A percentile compares a stretch with the other conserved stretches of the same genome.
These are phyloP conservation scores for Tetramorium simillimum DNA, from an alignment of 1,140 invertebrate genomes.

Conservation along the genomic window DNA sequence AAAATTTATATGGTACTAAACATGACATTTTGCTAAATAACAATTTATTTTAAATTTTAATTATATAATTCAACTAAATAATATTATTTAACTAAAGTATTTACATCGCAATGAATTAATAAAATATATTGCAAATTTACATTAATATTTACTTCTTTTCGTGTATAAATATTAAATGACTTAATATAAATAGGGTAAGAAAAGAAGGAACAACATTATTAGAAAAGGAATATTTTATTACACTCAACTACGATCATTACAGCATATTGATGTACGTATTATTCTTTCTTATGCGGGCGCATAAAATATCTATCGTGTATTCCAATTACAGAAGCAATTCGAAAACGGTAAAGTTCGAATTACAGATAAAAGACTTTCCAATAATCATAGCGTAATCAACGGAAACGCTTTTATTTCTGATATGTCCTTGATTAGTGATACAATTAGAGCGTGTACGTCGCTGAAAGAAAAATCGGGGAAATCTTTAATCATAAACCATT, in stretches of 20 bases:
- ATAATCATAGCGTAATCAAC: neutral
- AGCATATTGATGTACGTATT: conserved; percentile 72
- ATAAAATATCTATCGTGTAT: neutral
- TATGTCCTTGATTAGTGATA: conserved; percentile 78
- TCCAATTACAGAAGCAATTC: conserved; percentile 15
- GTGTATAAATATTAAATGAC: neutral
- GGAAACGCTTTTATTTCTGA: conserved; percentile 70
- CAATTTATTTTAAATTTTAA: neutral
- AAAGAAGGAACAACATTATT: neutral
- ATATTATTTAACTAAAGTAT: neutral
- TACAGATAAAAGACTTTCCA: conserved; percentile 5
- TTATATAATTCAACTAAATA: neutral
- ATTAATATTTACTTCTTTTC: neutral
- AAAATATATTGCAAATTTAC: neutral
- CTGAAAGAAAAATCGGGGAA: conserved; percentile 8
- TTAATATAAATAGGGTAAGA: neutral
- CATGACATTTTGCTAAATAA: no score
- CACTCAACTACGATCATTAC: conserved; percentile 79
- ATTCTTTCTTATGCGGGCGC: conserved; percentile 31
- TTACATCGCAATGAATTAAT: neutral
- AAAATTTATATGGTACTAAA: neutral
- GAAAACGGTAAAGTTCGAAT: conserved; percentile 28
- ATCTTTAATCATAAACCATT: neutral
- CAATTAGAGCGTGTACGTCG: conserved; percentile 7
- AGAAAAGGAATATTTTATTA: conserved; percentile 82